Evolutionary conservation across 2,888 invertebrate species (phyloP).

Genomic region (Megastigmus dorsalis): DNA sequence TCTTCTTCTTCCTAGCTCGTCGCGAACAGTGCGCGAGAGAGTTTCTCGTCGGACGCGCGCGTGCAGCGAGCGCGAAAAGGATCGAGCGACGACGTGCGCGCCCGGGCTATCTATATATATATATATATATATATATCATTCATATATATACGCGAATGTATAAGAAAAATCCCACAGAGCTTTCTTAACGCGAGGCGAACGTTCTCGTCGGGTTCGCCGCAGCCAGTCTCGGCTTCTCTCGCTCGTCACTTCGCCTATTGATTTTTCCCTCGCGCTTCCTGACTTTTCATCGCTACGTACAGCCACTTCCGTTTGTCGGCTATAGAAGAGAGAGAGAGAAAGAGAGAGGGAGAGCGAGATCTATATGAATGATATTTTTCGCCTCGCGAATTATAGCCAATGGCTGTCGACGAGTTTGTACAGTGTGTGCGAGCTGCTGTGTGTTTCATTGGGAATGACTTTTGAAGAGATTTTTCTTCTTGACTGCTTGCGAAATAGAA

Average conservation of each 20-base stretch:
- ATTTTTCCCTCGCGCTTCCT: constrained; percentile 43
- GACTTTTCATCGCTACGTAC: constrained; percentile 22
- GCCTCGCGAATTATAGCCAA: too few species aligned
- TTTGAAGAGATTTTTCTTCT: too few species aligned
- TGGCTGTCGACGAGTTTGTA: neutral
- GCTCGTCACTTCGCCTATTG: constrained; percentile 32
- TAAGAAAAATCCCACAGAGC: constrained; percentile 33
- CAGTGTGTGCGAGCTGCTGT: neutral
- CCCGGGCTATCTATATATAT: too few species aligned
- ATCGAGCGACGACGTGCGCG: constrained; percentile 17
- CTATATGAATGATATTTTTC: too few species aligned
- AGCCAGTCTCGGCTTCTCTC: too few species aligned
- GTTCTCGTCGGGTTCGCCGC: neutral
- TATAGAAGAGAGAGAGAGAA: neutral
- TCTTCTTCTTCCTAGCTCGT: neutral
- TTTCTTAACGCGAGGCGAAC: constrained; percentile 18
- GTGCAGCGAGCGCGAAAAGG: constrained; percentile 12
- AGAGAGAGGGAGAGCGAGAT: neutral
- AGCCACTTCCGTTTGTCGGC: constrained; percentile 33
- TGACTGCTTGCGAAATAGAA: too few species aligned
- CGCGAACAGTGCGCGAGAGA: too few species aligned
- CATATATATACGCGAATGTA: too few species aligned
- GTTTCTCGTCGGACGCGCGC: too few species aligned
- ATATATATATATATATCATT: too few species aligned
- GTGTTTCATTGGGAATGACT: too few species aligned